Evolutionary conservation across 2,113 vertebrate genomes (phyloP).

Genomic region (Poecilia latipinna): DNA sequence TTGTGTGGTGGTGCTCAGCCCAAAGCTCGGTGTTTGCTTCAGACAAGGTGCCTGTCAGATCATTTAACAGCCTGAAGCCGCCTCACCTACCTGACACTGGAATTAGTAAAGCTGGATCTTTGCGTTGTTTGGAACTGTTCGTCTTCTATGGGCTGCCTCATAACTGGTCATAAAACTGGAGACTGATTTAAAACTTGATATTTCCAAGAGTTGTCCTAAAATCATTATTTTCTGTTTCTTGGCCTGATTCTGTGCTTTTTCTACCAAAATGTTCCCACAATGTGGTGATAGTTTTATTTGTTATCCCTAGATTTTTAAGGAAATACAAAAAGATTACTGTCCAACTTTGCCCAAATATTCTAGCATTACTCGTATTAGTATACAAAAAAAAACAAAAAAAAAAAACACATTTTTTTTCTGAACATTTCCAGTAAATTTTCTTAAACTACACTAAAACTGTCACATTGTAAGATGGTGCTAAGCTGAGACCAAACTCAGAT

Average conservation of each 20-base stretch:
- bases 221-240: neutral
- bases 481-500: neutral
- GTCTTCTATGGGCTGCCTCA: neutral
- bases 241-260: neutral
- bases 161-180: neutral
- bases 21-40: neutral
- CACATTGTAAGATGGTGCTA: neutral
- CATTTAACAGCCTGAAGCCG: slow-evolving; percentile 1
- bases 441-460: neutral
- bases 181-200: neutral
- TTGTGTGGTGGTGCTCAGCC: neutral
- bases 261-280: neutral
- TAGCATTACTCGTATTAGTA: neutral
- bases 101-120: neutral
- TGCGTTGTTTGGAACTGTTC: neutral
- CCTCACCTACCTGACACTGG: slow-evolving; percentile 4
- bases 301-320: too few relatives aligned
- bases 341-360: neutral
- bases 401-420: too few relatives aligned
- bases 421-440: too few relatives aligned
- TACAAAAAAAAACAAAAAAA: too few relatives aligned
- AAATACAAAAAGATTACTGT: neutral
- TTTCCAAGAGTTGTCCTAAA: neutral
- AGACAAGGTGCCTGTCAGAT: slow-evolving; percentile 12
- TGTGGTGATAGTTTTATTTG: too few relatives aligned